Base-by-base conservation (phyloP, 2,113 vertebrate species). In the Noctilio leporinus region DNA sequence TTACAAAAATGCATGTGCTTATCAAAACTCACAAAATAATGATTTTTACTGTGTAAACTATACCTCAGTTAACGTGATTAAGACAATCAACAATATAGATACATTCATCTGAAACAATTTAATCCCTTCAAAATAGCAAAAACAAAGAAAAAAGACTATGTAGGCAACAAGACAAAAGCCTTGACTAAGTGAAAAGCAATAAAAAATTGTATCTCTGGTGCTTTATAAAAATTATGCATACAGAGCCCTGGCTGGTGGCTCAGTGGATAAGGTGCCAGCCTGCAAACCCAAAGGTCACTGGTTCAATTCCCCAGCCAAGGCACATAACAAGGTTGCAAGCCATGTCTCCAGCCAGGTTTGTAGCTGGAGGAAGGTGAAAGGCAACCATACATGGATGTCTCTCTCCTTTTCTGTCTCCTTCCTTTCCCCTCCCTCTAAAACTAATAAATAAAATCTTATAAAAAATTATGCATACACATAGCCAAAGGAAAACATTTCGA, bases 401-500 rank as follows among this genome's bases (percentile, higher is more conserved):
- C n/a, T n/a, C n/a, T n/a, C n/a, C n/a, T n/a, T n/a, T n/a, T n/a
- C n/a, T n/a, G n/a, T n/a, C n/a, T n/a, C n/a, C n/a, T n/a, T n/a
- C n/a, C n/a, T n/a, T n/a, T n/a, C n/a, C n/a, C n/a, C n/a, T n/a
- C n/a, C n/a, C n/a, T n/a, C n/a, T n/a, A n/a, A n/a, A n/a, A n/a
- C n/a, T n/a, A n/a, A n/a, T n/a, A n/a, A n/a, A n/a, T n/a, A n/a
- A n/a, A n/a, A n/a, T n/a, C n/a, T n/a, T n/a, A n/a, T n/a, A n/a
- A 91, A 86, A 84, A 81, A 73, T 81, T 55, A 86, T 40, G 7
- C 11, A 73, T 47, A 38, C 33, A 86, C 89, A 64, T 7, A 93
- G 64, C n/a, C 40, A 89, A 89, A 89, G 45, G 38, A 86, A 91
- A 86, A 72, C 20, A 91, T 91, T 86, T 69, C 80, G 45, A 95